Conservation (phyloP, 2,113 vertebrate species). For the Echinops telfairi region DNA sequence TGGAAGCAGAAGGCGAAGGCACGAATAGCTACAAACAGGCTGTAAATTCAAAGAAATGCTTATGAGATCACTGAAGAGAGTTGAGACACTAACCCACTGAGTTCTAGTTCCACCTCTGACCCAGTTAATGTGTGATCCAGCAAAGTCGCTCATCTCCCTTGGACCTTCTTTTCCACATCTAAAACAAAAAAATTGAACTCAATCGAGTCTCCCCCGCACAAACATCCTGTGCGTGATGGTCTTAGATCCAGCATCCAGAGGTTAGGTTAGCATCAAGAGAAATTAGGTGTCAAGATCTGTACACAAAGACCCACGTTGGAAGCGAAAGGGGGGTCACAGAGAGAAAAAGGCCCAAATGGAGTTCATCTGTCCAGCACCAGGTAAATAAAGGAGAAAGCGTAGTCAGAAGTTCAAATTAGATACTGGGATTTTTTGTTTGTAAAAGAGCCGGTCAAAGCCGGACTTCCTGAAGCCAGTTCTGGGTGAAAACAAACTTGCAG, state of each 20-base stretch:
- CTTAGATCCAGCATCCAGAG: background rate
- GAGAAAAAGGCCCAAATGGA: no score
- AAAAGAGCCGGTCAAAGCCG: background rate
- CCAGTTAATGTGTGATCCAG: background rate
- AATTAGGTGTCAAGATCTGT: no score
- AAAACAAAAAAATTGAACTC: background rate
- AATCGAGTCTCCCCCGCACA: background rate
- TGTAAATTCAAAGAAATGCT: background rate
- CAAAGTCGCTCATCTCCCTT: background rate
- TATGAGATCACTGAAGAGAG: background rate
- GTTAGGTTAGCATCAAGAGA: no score
- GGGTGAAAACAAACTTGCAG: background rate
- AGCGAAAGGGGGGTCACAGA: no score
- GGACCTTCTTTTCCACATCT: background rate
- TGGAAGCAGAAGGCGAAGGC: background rate
- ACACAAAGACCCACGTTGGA: no score
- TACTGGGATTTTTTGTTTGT: no score
- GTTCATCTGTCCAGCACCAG: no score
- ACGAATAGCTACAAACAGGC: background rate
- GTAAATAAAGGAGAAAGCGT: no score
- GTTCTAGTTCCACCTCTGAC: background rate
- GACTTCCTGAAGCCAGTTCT: background rate
- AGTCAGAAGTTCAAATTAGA: no score
- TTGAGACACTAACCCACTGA: fast-evolving
- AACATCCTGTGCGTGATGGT: background rate